phyloP scores from a whole-genome alignment of 1,140 invertebrate genomes.

The Phocides pigmalion region DNA sequence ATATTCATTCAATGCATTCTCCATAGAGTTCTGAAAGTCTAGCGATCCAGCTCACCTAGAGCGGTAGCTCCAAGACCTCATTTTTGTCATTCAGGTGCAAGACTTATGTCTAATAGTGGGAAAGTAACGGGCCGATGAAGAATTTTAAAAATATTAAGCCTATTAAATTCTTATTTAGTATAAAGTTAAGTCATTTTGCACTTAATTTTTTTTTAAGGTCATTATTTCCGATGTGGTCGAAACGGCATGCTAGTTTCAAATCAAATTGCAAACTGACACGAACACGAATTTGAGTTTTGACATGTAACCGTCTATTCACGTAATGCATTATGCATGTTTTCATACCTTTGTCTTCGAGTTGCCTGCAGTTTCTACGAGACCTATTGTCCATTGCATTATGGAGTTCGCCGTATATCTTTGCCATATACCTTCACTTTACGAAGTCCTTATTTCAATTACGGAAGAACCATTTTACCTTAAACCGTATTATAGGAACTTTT shows the following conservation, averaged over 20 bases:
- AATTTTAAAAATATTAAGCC: too few species aligned
- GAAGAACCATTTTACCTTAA: conserved; percentile 20
- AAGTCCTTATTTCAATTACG: conserved; percentile 26
- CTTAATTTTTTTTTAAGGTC: too few species aligned
- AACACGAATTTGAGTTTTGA: neutral
- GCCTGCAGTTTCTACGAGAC: conserved; percentile 49
- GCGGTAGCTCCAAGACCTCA: too few species aligned
- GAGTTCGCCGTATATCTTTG: conserved; percentile 36
- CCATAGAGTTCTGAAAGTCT: too few species aligned
- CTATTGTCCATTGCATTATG: conserved; percentile 56
- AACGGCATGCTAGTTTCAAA: neutral
- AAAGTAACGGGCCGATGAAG: too few species aligned
- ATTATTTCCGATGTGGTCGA: too few species aligned
- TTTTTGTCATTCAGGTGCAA: too few species aligned
- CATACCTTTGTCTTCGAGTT: conserved; percentile 23
- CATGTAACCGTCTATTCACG: conserved; percentile 13
- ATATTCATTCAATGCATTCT: too few species aligned
- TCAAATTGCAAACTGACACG: conserved; percentile 11
- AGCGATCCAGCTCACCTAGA: too few species aligned
- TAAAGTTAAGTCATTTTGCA: too few species aligned
- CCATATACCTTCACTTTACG: conserved; percentile 1
- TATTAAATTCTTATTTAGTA: too few species aligned
- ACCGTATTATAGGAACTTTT: conserved; percentile 17
- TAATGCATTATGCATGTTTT: conserved; percentile 26
- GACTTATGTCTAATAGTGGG: too few species aligned